These are phyloP conservation scores for Schizopygopsis pylzovi DNA, from an alignment of 2,797 vertebrate genomes.

Conservation along the genomic window DNA sequence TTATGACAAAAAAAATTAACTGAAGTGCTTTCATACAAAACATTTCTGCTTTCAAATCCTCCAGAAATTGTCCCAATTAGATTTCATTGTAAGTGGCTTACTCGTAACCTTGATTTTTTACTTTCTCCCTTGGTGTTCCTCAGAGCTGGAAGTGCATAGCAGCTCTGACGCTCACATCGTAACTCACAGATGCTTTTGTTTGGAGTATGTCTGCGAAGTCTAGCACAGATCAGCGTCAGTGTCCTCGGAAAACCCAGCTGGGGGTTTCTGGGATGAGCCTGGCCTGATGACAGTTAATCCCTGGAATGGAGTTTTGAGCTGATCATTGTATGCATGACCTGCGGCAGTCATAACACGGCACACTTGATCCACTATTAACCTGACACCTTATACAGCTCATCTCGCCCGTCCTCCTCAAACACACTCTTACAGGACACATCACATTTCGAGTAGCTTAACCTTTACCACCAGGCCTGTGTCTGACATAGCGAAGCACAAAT, in stretches of 20 bases:
- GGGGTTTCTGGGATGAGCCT: slow-evolving; percentile 61
- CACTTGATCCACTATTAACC: slow-evolving; percentile 57
- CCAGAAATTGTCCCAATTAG: background rate
- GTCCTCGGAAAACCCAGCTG: slow-evolving; percentile 49
- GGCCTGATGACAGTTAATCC: slow-evolving; percentile 71
- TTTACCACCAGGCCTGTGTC: slow-evolving; percentile 26
- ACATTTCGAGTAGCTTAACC: slow-evolving; percentile 49
- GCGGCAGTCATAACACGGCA: slow-evolving; percentile 54
- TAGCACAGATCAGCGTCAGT: slow-evolving; percentile 30
- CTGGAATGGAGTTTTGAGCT: slow-evolving; percentile 67
- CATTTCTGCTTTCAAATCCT: background rate
- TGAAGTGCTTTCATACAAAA: background rate
- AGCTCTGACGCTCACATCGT: background rate
- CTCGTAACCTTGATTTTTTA: background rate
- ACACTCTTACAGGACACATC: slow-evolving; percentile 27
- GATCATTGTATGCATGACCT: slow-evolving; percentile 62
- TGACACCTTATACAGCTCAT: slow-evolving; percentile 65
- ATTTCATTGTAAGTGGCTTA: background rate
- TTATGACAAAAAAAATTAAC: background rate
- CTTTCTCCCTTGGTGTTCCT: background rate
- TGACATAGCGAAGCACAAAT: slow-evolving; percentile 35
- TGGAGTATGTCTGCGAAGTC: background rate
- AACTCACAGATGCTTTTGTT: slow-evolving; percentile 21
- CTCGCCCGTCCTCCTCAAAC: slow-evolving; percentile 58
- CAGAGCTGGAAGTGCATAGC: background rate